Evolutionary conservation across 2,888 invertebrate species (phyloP), one percentile per base, ranked within the genome.

Genomic region (Nymphalis urticae): DNA sequence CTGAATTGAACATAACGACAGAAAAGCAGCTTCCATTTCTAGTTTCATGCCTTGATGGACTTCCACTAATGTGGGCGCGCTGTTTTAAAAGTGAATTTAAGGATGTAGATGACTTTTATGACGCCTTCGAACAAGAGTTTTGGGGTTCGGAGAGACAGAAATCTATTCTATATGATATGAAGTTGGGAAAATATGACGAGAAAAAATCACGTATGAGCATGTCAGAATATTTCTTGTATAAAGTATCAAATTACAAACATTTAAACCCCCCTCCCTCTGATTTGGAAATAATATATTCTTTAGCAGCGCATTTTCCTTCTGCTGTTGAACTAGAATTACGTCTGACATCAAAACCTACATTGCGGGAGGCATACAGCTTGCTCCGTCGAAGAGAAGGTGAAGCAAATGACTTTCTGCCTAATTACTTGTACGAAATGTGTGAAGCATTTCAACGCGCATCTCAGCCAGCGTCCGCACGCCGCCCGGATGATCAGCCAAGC

Each of bases 351-450:
- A 91, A 91, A 78, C 92, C 92, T 51, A 88, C 89, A 73, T 80
- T 92, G 75, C 89, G 92, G 58, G 92, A 92, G 74, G 91, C 92
- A 53, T 92, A 92, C 76, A 86, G 87, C 61, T 79, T 90, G 76
- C 85, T 92, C 65, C 88, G 91, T 36, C 89, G 92, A 66, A 85
- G 91, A 75, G 92, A 92, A 75, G 90, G 91, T 63, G 91, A 90
- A 69, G 77, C 86, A 53, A 81, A 86, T 24, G 91, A 92, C 75
- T 92, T 88, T 77, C 80, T 92, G 70, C 92, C 92, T 62, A 92
- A 92, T 79, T 92, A 92, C 76, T 83, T 92, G 77, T 92, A 87
- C 77, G 92, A 92, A 79, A 92, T 92, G 92, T 92, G 92, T 74
- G 92, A 92, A 73, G 88, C 89, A 32, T 92, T 88, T 72, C 92